A percentile compares a stretch with the other conserved stretches of the same genome.
Conservation (phyloP, 2,113 vertebrate species). For the zebrafish (Danio rerio) region GRCz12tu NC_133182.1:39371501-39372000, state of each 20-base stretch:
- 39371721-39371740: constrained; percentile 33
- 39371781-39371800: not conserved
- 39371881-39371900: not conserved
- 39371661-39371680: no score
- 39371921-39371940: constrained; percentile 5
- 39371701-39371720: constrained; percentile 1
- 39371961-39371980: not conserved
- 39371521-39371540: no score
- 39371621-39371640: no score
- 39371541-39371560: no score
- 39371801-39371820: not conserved
- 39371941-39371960: not conserved
- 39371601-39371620: no score
- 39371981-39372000: not conserved
- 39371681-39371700: not conserved
- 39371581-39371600: no score
- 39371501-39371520: not conserved
- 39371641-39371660: no score
- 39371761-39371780: not conserved
- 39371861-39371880: not conserved
- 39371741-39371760: not conserved
- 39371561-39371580: no score
- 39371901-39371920: not conserved
- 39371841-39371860: not conserved
- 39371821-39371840: not conserved